A percentile compares a stretch with the other conserved stretches of the same genome.
phyloP scores from a whole-genome alignment of 2,113 vertebrate species.

The Sarotherodon lohbergeri region DNA sequence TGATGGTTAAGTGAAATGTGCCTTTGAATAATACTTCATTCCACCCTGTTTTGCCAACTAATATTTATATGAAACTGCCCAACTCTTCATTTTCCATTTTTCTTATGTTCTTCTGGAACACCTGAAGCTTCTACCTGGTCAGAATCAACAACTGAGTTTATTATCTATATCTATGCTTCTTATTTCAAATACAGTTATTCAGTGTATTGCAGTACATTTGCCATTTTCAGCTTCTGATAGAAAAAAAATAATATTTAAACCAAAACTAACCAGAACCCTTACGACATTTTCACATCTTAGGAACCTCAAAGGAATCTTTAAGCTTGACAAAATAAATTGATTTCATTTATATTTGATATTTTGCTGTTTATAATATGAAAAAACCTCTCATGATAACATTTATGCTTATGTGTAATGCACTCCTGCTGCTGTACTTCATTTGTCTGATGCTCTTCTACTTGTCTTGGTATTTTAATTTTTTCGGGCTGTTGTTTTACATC shows the following conservation, averaged over 20 bases:
- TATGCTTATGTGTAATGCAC: not conserved
- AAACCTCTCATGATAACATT: not conserved
- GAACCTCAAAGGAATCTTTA: not conserved
- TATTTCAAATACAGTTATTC: not conserved
- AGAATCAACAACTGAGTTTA: not conserved
- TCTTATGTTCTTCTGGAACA: not conserved
- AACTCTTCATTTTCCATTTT: not conserved
- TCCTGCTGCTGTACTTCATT: accelerated
- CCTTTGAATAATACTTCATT: too few species aligned
- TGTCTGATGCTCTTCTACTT: not conserved
- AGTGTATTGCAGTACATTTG: not conserved
- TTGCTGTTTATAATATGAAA: not conserved
- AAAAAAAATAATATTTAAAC: not conserved
- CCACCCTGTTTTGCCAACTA: not conserved
- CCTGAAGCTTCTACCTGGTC: not conserved
- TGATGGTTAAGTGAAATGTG: not conserved
- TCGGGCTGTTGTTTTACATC: not conserved
- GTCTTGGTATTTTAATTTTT: accelerated
- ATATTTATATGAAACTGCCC: not conserved
- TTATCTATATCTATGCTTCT: not conserved
- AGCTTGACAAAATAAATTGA: accelerated
- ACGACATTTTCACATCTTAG: not conserved
- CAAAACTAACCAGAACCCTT: not conserved
- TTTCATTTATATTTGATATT: not conserved
- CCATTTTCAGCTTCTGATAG: not conserved